Evolutionary conservation across 2,113 vertebrate genomes (phyloP), one percentile per base, ranked within the genome.

Genomic region (Catharus minimus): DNA sequence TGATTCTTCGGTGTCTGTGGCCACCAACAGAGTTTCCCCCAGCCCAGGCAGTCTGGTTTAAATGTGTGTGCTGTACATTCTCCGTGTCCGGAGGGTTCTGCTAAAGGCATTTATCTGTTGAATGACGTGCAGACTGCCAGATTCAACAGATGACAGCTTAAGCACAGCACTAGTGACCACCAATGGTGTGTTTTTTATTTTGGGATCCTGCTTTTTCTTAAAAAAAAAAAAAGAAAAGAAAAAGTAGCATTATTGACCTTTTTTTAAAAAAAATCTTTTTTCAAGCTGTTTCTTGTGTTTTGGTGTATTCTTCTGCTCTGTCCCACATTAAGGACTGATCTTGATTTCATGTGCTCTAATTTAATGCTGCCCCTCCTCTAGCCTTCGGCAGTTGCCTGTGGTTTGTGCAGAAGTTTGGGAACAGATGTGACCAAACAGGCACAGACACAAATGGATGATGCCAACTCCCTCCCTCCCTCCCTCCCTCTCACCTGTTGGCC

Each of bases 21-120:
- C 97, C 97, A 97, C 97, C 97, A 97, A 97, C 97, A 80, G 94
- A 74, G 96, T 82, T 97, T 90, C 53, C 95, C 69, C 66, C 50
- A 74, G 69, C 64, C 58, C 33, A 17, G 68, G 90, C 62, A 93
- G 90, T 87, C 90, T 95, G 93, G 89, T 94, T 95, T 93, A 80
- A 95, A 89, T 67, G 85, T 74, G 90, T 92, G 90, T 8, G 43
- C 79, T 96, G 88, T 95, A 71, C 89, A 89, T 97, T 95, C 95
- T 87, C 91, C 33, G 77, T 95, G 95, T 96, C 95, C 92, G 13
- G 92, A 89, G 92, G 83, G 87, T 67, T 97, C 97, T 98, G 97
- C 85, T 96, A 97, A 97, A 98, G 92, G 94, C 94, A 98, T 98
- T 98, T 97, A 97, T 97, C 97, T 97, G 94, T 72, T 85, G 86